Evolutionary conservation across 2,797 vertebrate species (phyloP).

Genomic region (Tapera naevia): DNA sequence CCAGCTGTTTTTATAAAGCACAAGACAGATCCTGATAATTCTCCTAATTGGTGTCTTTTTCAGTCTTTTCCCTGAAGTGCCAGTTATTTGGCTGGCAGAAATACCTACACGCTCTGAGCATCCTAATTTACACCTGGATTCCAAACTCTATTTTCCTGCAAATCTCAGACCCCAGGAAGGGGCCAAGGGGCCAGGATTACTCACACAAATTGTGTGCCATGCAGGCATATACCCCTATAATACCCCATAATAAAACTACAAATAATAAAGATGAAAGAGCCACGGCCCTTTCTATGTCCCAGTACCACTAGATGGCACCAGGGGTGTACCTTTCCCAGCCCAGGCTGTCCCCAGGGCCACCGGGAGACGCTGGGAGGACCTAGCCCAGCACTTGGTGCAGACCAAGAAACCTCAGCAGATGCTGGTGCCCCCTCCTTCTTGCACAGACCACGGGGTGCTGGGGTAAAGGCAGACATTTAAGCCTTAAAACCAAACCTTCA

Average conservation of each 20-base stretch:
- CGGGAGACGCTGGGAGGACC: background rate
- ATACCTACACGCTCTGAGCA: background rate
- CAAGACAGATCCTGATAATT: background rate
- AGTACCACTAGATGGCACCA: conserved; percentile 62
- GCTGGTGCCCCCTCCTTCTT: background rate
- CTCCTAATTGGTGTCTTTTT: background rate
- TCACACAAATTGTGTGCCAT: rapidly evolving
- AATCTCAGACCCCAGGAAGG: background rate
- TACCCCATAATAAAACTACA: rapidly evolving
- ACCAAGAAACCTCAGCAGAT: background rate
- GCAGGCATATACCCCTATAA: background rate
- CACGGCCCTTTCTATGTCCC: background rate
- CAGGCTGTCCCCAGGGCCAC: background rate
- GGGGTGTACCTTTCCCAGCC: background rate
- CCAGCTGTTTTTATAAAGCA: background rate
- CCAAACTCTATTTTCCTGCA: background rate
- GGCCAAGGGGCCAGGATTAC: background rate
- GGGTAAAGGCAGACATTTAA: background rate
- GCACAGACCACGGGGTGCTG: rapidly evolving
- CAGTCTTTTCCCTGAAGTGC: background rate
- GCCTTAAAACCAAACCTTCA: background rate
- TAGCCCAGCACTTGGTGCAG: background rate
- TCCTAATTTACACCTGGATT: background rate
- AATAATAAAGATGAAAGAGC: background rate
- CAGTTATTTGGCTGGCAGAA: background rate